phyloP scores from a whole-genome alignment of 2,113 vertebrate genomes.

The Felis chaus region DNA sequence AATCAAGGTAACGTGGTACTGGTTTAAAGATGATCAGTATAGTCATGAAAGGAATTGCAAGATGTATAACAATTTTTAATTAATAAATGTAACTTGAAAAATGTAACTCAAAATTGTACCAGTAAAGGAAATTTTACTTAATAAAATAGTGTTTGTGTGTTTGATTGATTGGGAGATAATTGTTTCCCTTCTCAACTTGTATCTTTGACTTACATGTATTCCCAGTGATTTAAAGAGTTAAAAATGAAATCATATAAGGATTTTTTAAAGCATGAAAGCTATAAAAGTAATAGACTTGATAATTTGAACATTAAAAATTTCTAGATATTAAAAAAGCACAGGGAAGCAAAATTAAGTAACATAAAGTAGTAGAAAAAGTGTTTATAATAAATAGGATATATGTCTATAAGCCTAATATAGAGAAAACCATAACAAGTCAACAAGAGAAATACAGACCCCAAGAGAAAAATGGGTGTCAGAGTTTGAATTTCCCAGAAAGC shows the following conservation, averaged over 20 bases:
- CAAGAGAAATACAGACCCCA: not conserved
- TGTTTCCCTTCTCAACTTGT: not conserved
- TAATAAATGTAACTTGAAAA: not conserved
- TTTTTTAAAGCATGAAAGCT: not conserved
- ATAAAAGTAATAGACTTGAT: not conserved
- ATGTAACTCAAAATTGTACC: not conserved
- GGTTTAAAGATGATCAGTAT: not conserved
- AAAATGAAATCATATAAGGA: not conserved
- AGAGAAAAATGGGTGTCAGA: not conserved
- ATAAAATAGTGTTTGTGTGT: not conserved
- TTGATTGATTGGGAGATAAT: not conserved
- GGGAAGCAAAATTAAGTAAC: not conserved
- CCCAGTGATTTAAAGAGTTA: conserved; percentile 19
- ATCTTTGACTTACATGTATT: not conserved
- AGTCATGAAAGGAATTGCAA: not conserved
- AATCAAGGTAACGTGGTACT: not conserved
- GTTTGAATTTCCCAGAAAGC: not conserved
- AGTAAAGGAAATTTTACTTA: not conserved
- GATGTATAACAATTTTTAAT: not conserved
- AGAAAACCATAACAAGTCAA: not conserved
- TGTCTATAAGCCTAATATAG: not conserved
- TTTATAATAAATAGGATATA: not conserved
- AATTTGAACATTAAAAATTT: not conserved
- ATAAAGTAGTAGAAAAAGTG: not conserved
- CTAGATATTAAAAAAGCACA: not conserved